Conservation (phyloP, 2,113 vertebrate genomes). For the Sminthopsis crassicaudata region DNA sequence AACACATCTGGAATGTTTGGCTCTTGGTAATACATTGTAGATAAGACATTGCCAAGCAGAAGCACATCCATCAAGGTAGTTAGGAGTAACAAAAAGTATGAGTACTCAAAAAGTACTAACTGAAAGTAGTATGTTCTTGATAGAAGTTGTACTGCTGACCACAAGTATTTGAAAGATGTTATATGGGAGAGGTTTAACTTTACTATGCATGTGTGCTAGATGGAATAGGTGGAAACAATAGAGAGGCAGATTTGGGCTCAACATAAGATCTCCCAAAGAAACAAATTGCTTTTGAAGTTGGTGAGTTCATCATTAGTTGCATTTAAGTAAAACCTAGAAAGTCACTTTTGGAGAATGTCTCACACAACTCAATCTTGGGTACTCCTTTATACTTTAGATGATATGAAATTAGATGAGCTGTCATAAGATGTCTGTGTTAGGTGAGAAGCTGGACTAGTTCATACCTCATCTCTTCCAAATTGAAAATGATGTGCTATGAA, state of each 20-base stretch:
- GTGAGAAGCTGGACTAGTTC: not conserved
- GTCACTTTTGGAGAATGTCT: not conserved
- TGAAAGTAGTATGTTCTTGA: not conserved
- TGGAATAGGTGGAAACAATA: not conserved
- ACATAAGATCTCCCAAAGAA: not conserved
- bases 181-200: not conserved
- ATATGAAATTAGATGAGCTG: not conserved
- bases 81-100: not conserved
- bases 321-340: not conserved
- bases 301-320: not conserved
- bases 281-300: not conserved
- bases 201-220: not conserved
- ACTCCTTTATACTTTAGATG: not conserved
- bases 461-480: not conserved
- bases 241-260: not conserved
- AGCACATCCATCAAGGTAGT: not conserved
- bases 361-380: not conserved
- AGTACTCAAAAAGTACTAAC: not conserved
- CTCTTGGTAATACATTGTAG: not conserved
- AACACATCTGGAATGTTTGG: not conserved
- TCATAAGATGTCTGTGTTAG: not conserved
- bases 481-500: not conserved
- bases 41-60: not conserved
- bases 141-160: not conserved
- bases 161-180: not conserved